These are phyloP conservation scores for Sabellastarte sp. DNA, from an alignment of 2,888 invertebrate species.

Conservation along the genomic window DNA sequence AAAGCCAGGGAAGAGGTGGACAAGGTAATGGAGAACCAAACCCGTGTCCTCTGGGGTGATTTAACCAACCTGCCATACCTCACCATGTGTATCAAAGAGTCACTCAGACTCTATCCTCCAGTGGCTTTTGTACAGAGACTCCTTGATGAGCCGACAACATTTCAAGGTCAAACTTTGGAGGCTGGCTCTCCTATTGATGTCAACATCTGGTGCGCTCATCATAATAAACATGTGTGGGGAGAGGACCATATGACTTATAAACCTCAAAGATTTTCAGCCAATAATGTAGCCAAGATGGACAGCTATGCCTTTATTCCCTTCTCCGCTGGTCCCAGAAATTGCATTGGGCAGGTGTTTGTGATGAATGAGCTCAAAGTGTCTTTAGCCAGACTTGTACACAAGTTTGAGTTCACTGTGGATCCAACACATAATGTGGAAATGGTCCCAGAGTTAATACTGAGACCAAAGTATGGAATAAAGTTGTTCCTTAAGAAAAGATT, in stretches of 20 bases:
- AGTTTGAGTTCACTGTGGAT: too few relatives aligned
- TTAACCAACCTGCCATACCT: constrained; percentile 18
- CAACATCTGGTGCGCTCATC: constrained; percentile 2
- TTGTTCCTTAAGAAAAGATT: background rate
- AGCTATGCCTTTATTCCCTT: too few relatives aligned
- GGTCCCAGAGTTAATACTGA: background rate
- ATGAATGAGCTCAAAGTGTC: too few relatives aligned
- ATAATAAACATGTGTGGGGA: constrained; percentile 2
- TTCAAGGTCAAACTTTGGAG: constrained; percentile 26
- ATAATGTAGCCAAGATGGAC: too few relatives aligned
- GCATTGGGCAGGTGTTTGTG: too few relatives aligned
- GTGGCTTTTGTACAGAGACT: constrained; percentile 24
- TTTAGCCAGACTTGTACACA: too few relatives aligned
- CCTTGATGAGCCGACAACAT: constrained; percentile 5
- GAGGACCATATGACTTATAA: too few relatives aligned
- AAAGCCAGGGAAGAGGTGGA: constrained; percentile 28
- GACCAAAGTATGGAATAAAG: background rate
- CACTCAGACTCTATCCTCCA: constrained; percentile 21
- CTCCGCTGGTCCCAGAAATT: too few relatives aligned
- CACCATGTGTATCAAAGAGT: too few relatives aligned
- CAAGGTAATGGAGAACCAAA: constrained; percentile 17
- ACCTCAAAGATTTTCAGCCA: too few relatives aligned
- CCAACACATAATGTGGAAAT: background rate
- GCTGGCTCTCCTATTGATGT: constrained; percentile 3
- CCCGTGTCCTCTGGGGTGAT: constrained; percentile 1